Conservation (phyloP, 2,888 invertebrate species). For the Lycocerus yunnanus region DNA sequence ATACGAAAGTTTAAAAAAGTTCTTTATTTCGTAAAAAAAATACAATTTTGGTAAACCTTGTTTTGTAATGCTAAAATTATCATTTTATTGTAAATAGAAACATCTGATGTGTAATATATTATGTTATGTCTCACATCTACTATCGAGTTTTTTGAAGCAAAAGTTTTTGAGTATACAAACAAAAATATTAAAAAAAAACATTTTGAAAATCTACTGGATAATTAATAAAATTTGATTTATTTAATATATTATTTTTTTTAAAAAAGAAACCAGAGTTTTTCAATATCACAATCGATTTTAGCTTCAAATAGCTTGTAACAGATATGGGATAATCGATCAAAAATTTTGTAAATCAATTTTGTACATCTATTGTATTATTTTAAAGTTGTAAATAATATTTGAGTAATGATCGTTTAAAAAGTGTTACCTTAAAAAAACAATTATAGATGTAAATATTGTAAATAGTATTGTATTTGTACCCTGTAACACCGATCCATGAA, state of each 20-base stretch:
- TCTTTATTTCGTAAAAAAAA: too few species aligned
- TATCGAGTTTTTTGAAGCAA: background rate
- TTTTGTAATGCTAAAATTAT: background rate
- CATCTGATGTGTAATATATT: background rate
- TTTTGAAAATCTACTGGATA: too few species aligned
- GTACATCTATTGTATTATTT: background rate
- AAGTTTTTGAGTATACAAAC: background rate
- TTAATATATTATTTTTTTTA: too few species aligned
- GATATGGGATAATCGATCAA: background rate
- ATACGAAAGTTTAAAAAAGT: background rate
- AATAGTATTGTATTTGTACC: conserved; percentile 28
- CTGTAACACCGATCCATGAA: conserved; percentile 1
- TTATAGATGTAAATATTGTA: conserved; percentile 25
- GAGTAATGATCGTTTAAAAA: background rate
- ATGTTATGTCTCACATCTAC: background rate
- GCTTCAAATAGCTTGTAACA: background rate
- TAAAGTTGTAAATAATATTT: background rate
- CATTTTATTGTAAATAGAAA: background rate
- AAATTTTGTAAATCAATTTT: background rate
- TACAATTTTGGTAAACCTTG: background rate
- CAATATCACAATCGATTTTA: background rate
- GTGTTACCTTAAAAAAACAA: background rate
- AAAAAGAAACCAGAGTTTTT: too few species aligned
- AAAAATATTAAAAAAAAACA: too few species aligned
- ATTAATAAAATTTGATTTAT: too few species aligned